A percentile compares a stretch with the other conserved stretches of the same genome.
Evolutionary conservation across 1,140 invertebrate genomes (phyloP).

Genomic region (Hylyphantes graminicola): DNA sequence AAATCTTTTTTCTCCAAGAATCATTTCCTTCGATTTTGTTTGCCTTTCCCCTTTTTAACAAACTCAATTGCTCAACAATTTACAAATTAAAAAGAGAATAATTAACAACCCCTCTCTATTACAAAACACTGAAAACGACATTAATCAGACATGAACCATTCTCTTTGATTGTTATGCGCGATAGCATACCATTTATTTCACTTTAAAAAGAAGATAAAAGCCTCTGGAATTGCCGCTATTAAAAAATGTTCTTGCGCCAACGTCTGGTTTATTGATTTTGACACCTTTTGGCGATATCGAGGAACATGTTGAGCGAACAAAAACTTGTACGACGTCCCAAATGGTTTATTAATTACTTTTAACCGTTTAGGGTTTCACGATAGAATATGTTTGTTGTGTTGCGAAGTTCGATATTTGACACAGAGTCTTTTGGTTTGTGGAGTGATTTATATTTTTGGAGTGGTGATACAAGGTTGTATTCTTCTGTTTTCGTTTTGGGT

Average conservation of each 20-base stretch:
- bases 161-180: slow-evolving; percentile 31
- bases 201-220: slow-evolving; percentile 36
- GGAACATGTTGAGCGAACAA: slow-evolving; percentile 41
- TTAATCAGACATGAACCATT: slow-evolving; percentile 36
- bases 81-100: slow-evolving; percentile 55
- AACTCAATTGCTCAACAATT: slow-evolving; percentile 54
- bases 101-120: slow-evolving; percentile 46
- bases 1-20: slow-evolving; percentile 6
- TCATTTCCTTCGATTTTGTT: not conserved
- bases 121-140: slow-evolving; percentile 48
- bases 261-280: slow-evolving; percentile 53
- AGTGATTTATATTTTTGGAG: slow-evolving; percentile 33
- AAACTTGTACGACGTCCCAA: slow-evolving; percentile 42
- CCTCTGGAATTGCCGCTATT: slow-evolving; percentile 30
- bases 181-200: slow-evolving; percentile 48
- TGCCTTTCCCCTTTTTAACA: slow-evolving; percentile 29
- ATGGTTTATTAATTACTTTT: slow-evolving; percentile 60
- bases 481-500: too few relatives aligned
- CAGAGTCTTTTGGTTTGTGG: slow-evolving; percentile 6
- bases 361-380: slow-evolving; percentile 30
- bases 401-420: slow-evolving; percentile 20
- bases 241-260: slow-evolving; percentile 42
- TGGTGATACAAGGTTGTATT: too few relatives aligned
- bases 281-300: slow-evolving; percentile 50
- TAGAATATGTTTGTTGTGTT: not conserved